These are phyloP conservation scores for Serranus cabrilla DNA, from an alignment of 2,797 vertebrate species.

Conservation along the genomic window DNA sequence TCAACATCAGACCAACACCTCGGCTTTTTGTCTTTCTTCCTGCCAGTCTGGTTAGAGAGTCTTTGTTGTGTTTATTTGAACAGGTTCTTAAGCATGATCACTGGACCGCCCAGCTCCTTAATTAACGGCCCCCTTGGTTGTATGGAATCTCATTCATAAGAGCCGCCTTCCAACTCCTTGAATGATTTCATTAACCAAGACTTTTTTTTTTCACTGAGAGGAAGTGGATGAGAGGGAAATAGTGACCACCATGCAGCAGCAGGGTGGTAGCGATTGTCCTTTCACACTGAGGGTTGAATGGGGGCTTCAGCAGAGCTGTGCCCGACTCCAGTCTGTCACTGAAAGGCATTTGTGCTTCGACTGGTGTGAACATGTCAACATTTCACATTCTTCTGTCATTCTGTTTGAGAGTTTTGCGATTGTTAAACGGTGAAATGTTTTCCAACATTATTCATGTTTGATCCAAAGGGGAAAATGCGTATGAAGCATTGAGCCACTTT, in stretches of 20 bases:
- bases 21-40: constrained; percentile 48
- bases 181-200: constrained; percentile 61
- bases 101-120: constrained; percentile 70
- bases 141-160: constrained; percentile 69
- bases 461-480: constrained; percentile 34
- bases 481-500: constrained; percentile 40
- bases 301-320: constrained; percentile 32
- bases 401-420: constrained; percentile 37
- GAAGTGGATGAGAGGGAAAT: constrained; percentile 60
- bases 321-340: background rate
- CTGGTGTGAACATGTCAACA: constrained; percentile 46
- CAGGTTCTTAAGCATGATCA: constrained; percentile 72
- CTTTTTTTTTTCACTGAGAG: constrained; percentile 44
- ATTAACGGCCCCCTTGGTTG: constrained; percentile 63
- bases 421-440: constrained; percentile 55
- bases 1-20: constrained; percentile 50
- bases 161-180: constrained; percentile 41
- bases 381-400: constrained; percentile 48
- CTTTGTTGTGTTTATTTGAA: constrained; percentile 72
- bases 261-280: constrained; percentile 71
- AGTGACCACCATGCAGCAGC: constrained; percentile 66
- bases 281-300: constrained; percentile 56
- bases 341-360: constrained; percentile 48
- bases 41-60: constrained; percentile 37
- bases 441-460: constrained; percentile 45